Evolutionary conservation across 2,888 invertebrate species (phyloP), one percentile per base, ranked within the genome.

Genomic region (Siphlonurus alternatus): DNA sequence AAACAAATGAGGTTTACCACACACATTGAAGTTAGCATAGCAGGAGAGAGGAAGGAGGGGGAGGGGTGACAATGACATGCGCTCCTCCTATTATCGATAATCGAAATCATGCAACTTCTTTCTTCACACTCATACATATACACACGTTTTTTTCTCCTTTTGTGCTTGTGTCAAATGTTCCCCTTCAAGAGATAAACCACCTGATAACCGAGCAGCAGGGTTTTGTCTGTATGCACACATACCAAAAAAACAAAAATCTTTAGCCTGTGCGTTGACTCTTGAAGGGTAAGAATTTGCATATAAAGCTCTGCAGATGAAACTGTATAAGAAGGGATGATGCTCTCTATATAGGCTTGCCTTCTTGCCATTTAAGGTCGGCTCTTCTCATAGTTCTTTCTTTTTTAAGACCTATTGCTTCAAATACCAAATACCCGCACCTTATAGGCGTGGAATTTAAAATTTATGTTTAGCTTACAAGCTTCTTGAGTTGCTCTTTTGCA

Each of bases 1-100:
- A 56, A 56, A 56, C 56, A 56, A 56, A 56, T 56, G 56, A 56
- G 22, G 56, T 38, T 38, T 20, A 56, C 56, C 56, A 56, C 56
- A 56, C 56, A 56, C 56, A 22, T 5, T 22, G 56, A n/a, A 22
- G 20, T 7, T 15, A 15, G 53, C n/a, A n/a, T n/a, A n/a, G n/a
- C n/a, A 15, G 53, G n/a, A 51, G 53, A 51, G 53, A n/a, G 53
- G 10, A n/a, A 10, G 53, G 5, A 56, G 7, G 56, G 19, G 56
- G 19, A 22, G 19, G 20, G 5, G 22, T 22, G 56, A 56, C 19
- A 56, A n/a, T 56, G n/a, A 20, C 56, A 56, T 7, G 38, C 38
- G 38, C 15, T 38, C 5, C 38, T n/a, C n/a, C 56, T 18, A 10
- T 15, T 56, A 56, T 56, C 56, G 56, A 56, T 56, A 56, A 56